Evolutionary conservation across 2,113 vertebrate species (phyloP).

Genomic region (Herpetotheres cachinnans): DNA sequence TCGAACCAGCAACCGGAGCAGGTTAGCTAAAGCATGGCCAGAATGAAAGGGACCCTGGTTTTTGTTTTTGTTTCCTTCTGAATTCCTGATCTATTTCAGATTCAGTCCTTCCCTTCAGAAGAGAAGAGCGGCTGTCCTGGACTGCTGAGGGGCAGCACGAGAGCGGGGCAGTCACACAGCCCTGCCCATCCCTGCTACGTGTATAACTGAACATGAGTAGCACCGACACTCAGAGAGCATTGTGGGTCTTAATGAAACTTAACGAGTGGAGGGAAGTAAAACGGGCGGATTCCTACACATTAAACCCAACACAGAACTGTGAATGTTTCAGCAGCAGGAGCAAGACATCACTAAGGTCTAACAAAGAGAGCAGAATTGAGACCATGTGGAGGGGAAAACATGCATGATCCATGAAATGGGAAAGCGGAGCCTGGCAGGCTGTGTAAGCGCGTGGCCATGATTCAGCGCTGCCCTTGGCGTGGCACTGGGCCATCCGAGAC

Average conservation of each 20-base stretch:
- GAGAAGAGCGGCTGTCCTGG: fast-evolving
- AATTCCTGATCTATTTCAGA: not conserved
- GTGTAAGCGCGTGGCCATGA: fast-evolving
- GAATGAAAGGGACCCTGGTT: not conserved
- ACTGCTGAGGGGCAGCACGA: not conserved
- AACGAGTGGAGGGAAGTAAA: not conserved
- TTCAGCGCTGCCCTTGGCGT: not conserved
- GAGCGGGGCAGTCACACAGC: not conserved
- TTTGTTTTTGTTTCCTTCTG: not conserved
- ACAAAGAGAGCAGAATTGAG: not conserved
- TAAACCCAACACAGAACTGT: not conserved
- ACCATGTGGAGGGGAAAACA: not conserved
- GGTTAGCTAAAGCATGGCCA: not conserved
- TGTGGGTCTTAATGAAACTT: not conserved
- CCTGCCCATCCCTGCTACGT: not conserved
- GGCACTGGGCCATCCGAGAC: not conserved
- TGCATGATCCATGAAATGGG: not conserved
- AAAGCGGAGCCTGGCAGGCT: not conserved
- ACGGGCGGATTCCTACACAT: not conserved
- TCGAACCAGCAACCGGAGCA: fast-evolving
- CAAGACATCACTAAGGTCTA: not conserved
- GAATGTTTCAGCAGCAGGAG: not conserved
- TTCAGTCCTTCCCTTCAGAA: not conserved
- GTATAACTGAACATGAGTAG: not conserved
- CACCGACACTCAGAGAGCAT: not conserved